Evolutionary conservation across 1,140 invertebrate species (phyloP).

Genomic region (Lethrus apterus): DNA sequence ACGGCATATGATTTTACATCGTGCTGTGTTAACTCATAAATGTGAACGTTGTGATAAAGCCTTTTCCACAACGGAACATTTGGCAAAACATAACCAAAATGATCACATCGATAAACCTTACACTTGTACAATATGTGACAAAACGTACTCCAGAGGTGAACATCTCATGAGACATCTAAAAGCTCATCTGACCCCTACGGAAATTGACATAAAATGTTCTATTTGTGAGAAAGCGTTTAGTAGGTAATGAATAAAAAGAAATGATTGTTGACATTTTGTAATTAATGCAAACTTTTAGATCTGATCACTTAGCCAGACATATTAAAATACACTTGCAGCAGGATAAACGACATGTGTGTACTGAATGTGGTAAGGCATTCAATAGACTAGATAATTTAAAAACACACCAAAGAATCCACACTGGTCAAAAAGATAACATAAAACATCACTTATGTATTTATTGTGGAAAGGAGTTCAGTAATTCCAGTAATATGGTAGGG

Average conservation of each 20-base stretch:
- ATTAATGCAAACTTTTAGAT: constrained; percentile 22
- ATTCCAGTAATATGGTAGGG: constrained; percentile 40
- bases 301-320: constrained; percentile 36
- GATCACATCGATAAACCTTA: constrained; percentile 60
- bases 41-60: constrained; percentile 38
- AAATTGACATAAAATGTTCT: constrained; percentile 34
- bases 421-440: constrained; percentile 40
- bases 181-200: constrained; percentile 28
- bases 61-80: constrained; percentile 35
- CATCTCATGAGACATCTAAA: constrained; percentile 44
- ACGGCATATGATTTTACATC: constrained; percentile 38
- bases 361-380: constrained; percentile 44
- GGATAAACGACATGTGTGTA: constrained; percentile 42
- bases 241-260: constrained; percentile 24
- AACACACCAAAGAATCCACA: constrained; percentile 41
- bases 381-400: constrained; percentile 40
- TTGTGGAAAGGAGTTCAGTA: constrained; percentile 44
- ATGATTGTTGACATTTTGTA: not conserved
- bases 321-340: constrained; percentile 38
- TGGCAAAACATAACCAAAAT: constrained; percentile 53
- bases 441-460: constrained; percentile 42
- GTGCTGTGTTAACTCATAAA: constrained; percentile 35
- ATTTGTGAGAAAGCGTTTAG: constrained; percentile 36
- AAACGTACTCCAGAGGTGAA: constrained; percentile 40
- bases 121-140: constrained; percentile 50